Evolutionary conservation across 2,888 invertebrate species (phyloP), one percentile per base, ranked within the genome.

Genomic region (Melitaea athalia): DNA sequence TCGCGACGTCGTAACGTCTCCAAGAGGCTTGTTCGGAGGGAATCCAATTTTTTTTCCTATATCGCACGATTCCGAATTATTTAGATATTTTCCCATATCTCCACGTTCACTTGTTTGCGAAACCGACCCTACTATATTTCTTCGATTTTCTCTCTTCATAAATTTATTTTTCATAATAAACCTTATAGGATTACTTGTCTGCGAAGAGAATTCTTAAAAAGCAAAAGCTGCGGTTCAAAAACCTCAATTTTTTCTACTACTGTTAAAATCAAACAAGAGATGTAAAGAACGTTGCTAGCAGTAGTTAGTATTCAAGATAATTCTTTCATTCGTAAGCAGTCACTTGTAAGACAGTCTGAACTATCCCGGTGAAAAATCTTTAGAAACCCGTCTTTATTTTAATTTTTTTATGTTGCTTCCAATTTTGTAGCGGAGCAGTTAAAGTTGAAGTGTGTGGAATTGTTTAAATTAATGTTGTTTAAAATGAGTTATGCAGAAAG

Each of bases 11-110:
- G 43, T 52, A 53, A 45, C 61, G 60, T 50, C n/a, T 60, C 42
- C 55, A 33, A n/a, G 49, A 53, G 55, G 47, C 55, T 49, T 55
- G 55, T 65, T 65, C 59, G 42, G 55, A 17, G 47, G 47, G 53
- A 55, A 67, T 57, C 66, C 49, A 67, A 55, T 67, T 65, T 55
- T 67, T 66, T 42, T 47, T 7, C 15, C 47, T 55, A 47, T 61
- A 62, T 45, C 47, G n/a, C 17, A 53, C 61, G 57, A 57, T 42
- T 61, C 24, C 60, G 47, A 50, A 50, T 42, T 66, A 61, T 66
- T 66, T 53, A 47, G 15, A 47, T 61, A 53, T 60, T 61, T 47
- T 42, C 42, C 42, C 31, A 55, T 55, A 7, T 8, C n/a, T 57
- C 33, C 42, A 38, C n/a, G 10, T 57, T 10, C 5, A 15, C 38